phyloP scores from a whole-genome alignment of 2,113 vertebrate species.

The Daboia siamensis region DNA sequence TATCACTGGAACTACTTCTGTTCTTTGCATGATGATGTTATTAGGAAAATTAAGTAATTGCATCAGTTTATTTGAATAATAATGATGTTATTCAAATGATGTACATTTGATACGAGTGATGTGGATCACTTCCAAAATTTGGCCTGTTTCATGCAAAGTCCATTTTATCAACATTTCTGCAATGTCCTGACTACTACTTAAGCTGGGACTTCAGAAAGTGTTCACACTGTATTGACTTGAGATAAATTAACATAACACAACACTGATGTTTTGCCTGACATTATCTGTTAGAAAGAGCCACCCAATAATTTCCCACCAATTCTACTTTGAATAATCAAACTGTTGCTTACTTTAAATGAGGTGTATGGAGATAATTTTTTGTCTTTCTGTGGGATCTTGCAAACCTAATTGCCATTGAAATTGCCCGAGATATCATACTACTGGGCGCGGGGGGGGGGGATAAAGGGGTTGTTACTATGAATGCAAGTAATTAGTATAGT shows the following conservation, averaged over 20 bases:
- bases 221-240: background rate
- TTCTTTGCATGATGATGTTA: background rate
- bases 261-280: background rate
- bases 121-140: background rate
- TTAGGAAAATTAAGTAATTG: background rate
- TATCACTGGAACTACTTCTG: background rate
- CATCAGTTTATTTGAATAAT: background rate
- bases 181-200: background rate
- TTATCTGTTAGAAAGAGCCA: background rate
- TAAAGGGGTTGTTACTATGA: background rate
- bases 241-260: background rate
- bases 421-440: background rate
- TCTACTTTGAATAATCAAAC: background rate
- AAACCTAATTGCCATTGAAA: background rate
- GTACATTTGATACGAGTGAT: background rate
- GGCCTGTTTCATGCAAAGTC: background rate
- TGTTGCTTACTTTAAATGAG: background rate
- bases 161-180: background rate
- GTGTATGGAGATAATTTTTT: background rate
- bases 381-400: background rate
- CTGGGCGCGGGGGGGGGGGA: too few species aligned
- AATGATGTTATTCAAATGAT: background rate
- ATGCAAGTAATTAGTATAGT: background rate
- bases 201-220: background rate
- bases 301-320: background rate